Percentiles rank a stretch among this genome's conserved stretches.
Evolutionary conservation across 2,888 invertebrate genomes (phyloP).

Genomic region (Lypha dubia): DNA sequence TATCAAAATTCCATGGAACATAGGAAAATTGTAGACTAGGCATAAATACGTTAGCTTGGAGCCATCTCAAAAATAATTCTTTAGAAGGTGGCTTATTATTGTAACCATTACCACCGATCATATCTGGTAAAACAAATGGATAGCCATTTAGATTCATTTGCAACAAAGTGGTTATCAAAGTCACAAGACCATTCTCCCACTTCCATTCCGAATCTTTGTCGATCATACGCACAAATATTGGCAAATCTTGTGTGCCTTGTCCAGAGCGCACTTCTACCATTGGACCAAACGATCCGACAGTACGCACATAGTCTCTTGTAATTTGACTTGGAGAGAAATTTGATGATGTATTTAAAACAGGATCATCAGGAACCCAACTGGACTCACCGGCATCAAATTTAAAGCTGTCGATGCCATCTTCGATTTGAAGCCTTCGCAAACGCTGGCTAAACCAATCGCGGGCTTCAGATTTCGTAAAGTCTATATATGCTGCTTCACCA

Average conservation of each 20-base stretch:
- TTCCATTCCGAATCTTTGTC: slow-evolving; percentile 89
- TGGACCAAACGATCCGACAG: slow-evolving; percentile 85
- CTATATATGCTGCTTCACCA: slow-evolving; percentile 85
- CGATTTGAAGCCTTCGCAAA: slow-evolving; percentile 84
- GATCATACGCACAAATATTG: slow-evolving; percentile 89
- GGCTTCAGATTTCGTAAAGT: slow-evolving; percentile 88
- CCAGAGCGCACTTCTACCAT: slow-evolving; percentile 88
- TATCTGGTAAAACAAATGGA: slow-evolving; percentile 90
- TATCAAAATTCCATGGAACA: slow-evolving; percentile 89
- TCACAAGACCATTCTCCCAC: slow-evolving; percentile 87
- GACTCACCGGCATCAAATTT: slow-evolving; percentile 92
- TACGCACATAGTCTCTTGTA: slow-evolving; percentile 84
- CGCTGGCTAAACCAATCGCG: slow-evolving; percentile 85
- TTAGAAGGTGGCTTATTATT: slow-evolving; percentile 84
- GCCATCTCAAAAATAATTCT: slow-evolving; percentile 89
- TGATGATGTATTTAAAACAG: slow-evolving; percentile 85
- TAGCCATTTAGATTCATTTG: slow-evolving; percentile 83
- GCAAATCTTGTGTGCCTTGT: slow-evolving; percentile 86
- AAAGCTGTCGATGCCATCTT: slow-evolving; percentile 88
- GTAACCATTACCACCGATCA: slow-evolving; percentile 88
- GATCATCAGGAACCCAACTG: slow-evolving; percentile 86
- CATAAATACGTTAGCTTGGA: slow-evolving; percentile 90
- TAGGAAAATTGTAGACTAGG: slow-evolving; percentile 91
- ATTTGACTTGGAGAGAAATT: slow-evolving; percentile 83
- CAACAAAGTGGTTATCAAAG: slow-evolving; percentile 86